phyloP scores from a whole-genome alignment of 2,113 vertebrate species.

The Epinephelus cyanopodus region DNA sequence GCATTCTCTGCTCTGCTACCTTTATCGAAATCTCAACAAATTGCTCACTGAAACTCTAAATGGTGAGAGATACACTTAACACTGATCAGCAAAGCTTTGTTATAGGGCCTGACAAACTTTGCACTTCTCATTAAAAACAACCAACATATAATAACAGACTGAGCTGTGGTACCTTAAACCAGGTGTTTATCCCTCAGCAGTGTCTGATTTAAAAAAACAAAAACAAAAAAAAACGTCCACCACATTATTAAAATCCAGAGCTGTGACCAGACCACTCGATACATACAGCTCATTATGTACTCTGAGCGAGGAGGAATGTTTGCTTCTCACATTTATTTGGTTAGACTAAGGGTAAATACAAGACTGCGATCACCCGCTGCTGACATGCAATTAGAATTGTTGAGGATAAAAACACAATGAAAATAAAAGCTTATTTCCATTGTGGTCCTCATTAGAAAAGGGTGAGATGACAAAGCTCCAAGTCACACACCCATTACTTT shows the following conservation, averaged over 20 bases:
- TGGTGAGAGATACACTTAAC: not conserved
- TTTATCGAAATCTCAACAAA: not conserved
- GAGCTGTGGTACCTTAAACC: not conserved
- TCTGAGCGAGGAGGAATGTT: not conserved
- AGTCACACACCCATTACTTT: not conserved
- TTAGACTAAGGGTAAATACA: conserved; percentile 22
- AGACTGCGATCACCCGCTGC: not conserved
- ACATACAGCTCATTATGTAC: not conserved
- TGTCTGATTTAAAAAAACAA: not conserved
- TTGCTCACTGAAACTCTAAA: not conserved
- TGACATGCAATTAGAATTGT: conserved; percentile 13
- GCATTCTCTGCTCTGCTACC: not conserved
- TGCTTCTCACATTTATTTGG: conserved; percentile 14
- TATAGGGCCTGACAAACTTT: not conserved
- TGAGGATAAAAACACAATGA: conserved; percentile 8
- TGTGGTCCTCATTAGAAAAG: conserved; percentile 9
- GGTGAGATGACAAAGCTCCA: not conserved
- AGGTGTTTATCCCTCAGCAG: not conserved
- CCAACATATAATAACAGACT: not conserved
- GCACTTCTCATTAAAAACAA: conserved; percentile 10
- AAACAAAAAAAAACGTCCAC: not conserved
- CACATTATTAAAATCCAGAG: conserved; percentile 8
- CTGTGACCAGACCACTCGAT: not conserved
- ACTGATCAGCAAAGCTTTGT: not conserved
- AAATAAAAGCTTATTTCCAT: conserved; percentile 5